These are phyloP conservation scores for Trididemnum miniatum DNA, from an alignment of 23 tunicate species.

Conservation along the genomic window DNA sequence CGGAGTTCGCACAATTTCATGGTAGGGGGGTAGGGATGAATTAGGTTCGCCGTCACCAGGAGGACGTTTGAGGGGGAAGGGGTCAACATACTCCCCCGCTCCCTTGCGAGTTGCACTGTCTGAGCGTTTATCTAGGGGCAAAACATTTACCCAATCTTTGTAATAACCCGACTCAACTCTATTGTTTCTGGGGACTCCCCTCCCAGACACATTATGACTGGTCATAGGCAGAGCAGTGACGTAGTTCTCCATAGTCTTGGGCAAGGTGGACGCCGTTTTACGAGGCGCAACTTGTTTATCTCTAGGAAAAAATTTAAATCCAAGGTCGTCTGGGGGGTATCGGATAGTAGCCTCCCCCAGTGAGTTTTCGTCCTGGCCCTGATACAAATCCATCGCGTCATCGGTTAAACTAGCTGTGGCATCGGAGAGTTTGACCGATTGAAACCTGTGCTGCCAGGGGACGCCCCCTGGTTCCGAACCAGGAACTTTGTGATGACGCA, in stretches of 20 bases:
- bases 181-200: background rate
- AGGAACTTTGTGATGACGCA: background rate
- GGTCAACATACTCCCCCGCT: constrained; percentile 27
- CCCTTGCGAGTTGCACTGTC: background rate
- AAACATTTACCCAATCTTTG: constrained; percentile 1
- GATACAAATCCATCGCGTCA: background rate
- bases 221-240: constrained; percentile 22
- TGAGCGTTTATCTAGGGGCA: background rate
- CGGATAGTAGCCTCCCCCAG: background rate
- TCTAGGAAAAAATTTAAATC: background rate
- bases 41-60: constrained; percentile 22
- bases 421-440: background rate
- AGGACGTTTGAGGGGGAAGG: constrained; percentile 28
- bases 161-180: constrained; percentile 35
- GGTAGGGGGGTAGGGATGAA: background rate
- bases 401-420: background rate
- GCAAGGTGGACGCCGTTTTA: background rate
- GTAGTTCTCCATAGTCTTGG: background rate
- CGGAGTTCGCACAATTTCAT: background rate
- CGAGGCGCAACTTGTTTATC: background rate
- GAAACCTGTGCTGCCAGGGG: constrained; percentile 2
- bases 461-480: background rate
- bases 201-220: background rate
- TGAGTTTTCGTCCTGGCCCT: background rate
- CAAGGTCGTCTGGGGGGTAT: background rate